Evolutionary conservation across 2,888 invertebrate genomes (phyloP), one percentile per base, ranked within the genome.

Genomic region (Baccha elongata): DNA sequence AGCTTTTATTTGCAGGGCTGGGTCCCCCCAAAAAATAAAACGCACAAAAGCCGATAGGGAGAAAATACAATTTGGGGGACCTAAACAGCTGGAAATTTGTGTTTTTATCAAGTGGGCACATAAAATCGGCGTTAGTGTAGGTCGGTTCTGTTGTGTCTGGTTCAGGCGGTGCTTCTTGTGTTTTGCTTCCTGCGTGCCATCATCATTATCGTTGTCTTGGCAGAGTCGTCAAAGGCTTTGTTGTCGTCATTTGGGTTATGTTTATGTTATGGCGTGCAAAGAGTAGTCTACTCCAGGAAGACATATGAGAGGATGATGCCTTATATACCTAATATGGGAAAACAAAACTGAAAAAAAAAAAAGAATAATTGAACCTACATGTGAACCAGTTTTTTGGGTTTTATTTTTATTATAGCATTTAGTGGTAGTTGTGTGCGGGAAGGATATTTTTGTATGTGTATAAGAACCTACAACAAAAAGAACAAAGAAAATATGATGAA

Each of bases 111-210:
- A 76, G 62, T 68, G 72, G 73, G 78, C 78, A 68, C 72, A 83
- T 37, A 48, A 76, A 83, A 83, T 73, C 68, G 67, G 68, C 64
- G 68, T 83, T 83, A 83, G 64, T 52, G 83, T 83, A 83, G 83
- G 83, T 83, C 83, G 83, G 83, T 73, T 83, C 78, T 83, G 83
- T 83, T 83, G 44, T 83, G 83, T 83, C 83, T 83, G 83, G 48
- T 32, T 13, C 21, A 4, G 23, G 23, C 35, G 53, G 58, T 40
- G 58, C 40, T 58, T 58, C 40, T 58, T 37, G 58, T 40, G 15
- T 58, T 58, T 35, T 62, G 60, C 35, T 62, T 64, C 29, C 58
- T 58, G 50, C 72, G 60, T 60, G 60, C 60, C 60, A 37, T 50
- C 67, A 60, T 60, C 44, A 53, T 62, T 37, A 44, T 68, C 35